Evolutionary conservation across 2,113 vertebrate species (phyloP), one percentile per base, ranked within the genome.

Genomic region (Podilymbus podiceps): DNA sequence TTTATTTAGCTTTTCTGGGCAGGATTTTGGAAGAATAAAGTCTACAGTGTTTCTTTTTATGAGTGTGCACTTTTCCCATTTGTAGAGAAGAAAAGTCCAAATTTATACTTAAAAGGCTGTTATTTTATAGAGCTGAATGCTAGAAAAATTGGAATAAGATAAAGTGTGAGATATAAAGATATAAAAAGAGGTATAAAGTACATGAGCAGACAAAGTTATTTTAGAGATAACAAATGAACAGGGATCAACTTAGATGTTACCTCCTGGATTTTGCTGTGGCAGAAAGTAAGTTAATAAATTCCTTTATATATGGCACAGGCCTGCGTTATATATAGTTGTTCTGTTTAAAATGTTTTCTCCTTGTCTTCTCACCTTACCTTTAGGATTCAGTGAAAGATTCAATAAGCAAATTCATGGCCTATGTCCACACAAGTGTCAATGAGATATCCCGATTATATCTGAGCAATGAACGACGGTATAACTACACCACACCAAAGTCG

Each of bases 401-500:
- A 0, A 98, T 99, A 74, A 99, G 99, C 96, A 99, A 99, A 85
- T 99, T 99, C 97, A 99, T 99, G 99, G 99, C 99, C 8, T 98
- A 98, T 2, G 98, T 99, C n/a, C 99, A 99, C 96, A 97, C 94
- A 18, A 99, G 98, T 12, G 99, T 99, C 95, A 99, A 99, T 12
- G 97, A 98, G 60, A 88, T 94, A 20, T 99, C 99, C 31, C 98
- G 89, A 71, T 92, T 98, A 67, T 99, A 99, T 89, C 98, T 99
- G 89, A 97, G 95, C 93, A 99, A 98, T 0, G 99, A 99, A 85
- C 98, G 98, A 7, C 98, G 99, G 42, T 99, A 99, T 95, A 99
- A 99, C 97, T 99, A 99, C 97, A 99, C 99, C 55, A 99, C 99
- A 3, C 99, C 99, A 44, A 99, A 99, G 91, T 99, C 99, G 0